Conservation (phyloP, 2,797 vertebrate genomes). For the Clamator glandarius region DNA sequence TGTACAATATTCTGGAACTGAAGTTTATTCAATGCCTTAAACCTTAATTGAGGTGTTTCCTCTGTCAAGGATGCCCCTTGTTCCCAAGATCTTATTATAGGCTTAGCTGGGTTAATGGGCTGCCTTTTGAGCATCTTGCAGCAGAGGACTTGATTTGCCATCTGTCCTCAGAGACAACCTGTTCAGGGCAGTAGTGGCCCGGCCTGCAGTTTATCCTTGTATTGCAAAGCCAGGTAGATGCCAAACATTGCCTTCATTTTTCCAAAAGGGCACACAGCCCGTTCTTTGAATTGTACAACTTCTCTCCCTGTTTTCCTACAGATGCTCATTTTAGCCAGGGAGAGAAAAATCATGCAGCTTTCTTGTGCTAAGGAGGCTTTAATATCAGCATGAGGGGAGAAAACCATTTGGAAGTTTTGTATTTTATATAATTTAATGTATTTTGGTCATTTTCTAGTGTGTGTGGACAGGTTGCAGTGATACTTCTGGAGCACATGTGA, state of each 20-base stretch:
- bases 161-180: background rate
- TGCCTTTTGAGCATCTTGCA: background rate
- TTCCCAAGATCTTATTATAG: constrained; percentile 18
- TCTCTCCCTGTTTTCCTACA: background rate
- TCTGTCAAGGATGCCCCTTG: background rate
- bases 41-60: background rate
- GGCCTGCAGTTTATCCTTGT: background rate
- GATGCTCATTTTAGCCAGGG: background rate
- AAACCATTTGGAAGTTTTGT: background rate
- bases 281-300: background rate
- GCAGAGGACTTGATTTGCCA: constrained; percentile 26
- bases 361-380: background rate
- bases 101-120: constrained; percentile 25
- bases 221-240: background rate
- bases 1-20: background rate
- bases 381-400: background rate
- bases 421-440: background rate
- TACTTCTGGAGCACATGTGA: background rate
- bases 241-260: background rate
- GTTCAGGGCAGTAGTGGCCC: background rate
- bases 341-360: background rate
- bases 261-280: background rate
- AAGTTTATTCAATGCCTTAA: background rate
- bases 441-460: background rate
- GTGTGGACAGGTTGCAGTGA: background rate